Conservation (phyloP, 2,888 invertebrate genomes). For the Plemyria rubiginata region DNA sequence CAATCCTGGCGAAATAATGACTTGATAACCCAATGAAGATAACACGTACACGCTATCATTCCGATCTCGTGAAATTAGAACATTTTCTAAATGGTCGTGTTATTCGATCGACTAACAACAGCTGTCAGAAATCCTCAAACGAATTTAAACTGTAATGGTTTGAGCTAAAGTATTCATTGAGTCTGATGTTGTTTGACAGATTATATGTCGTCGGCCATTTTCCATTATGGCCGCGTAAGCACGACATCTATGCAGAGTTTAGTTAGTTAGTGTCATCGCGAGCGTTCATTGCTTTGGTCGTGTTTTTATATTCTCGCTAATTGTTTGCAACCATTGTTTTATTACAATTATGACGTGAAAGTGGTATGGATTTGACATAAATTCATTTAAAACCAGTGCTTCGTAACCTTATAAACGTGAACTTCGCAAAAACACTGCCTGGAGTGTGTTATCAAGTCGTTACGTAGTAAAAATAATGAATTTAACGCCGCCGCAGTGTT, state of each 20-base stretch:
- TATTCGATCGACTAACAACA: conserved; percentile 67
- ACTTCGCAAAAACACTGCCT: conserved; percentile 42
- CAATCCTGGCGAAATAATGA: not conserved
- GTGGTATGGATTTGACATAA: conserved; percentile 53
- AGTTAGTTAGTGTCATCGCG: conserved; percentile 79
- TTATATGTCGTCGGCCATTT: conserved; percentile 72
- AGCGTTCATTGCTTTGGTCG: conserved; percentile 65
- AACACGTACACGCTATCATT: conserved; percentile 4
- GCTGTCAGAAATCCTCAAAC: conserved; percentile 31
- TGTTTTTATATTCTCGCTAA: conserved; percentile 50
- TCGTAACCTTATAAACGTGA: conserved; percentile 49
- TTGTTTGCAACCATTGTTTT: conserved; percentile 79
- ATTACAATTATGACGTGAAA: conserved; percentile 69
- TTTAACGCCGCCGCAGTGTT: conserved; percentile 76
- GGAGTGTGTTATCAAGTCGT: conserved; percentile 49
- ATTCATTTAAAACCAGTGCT: conserved; percentile 44
- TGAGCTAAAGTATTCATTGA: conserved; percentile 44
- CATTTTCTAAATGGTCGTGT: conserved; percentile 61
- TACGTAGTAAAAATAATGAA: conserved; percentile 76
- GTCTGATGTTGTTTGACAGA: conserved; percentile 61
- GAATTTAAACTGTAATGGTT: conserved; percentile 33
- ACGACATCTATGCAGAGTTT: conserved; percentile 79
- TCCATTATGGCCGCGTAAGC: conserved; percentile 73
- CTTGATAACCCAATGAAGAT: conserved; percentile 1
- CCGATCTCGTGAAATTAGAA: conserved; percentile 2